Evolutionary conservation across 92 coral and sea anemone genomes (phyloP), one percentile per base, ranked within the genome.

Genomic region (Micromussa lordhowensis): DNA sequence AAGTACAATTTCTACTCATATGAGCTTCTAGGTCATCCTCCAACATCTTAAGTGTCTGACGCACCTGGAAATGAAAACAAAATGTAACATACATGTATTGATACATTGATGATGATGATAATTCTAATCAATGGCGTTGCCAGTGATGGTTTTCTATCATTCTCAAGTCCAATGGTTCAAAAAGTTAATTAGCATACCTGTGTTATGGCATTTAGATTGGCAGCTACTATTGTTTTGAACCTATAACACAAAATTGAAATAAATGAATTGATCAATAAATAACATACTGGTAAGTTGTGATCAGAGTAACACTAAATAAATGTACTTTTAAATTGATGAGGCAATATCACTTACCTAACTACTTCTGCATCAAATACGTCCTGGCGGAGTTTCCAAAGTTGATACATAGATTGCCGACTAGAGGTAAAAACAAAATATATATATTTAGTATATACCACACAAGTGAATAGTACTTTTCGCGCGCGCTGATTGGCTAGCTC

Each of bases 341-440:
- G n/a, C n/a, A n/a, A n/a, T n/a, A 29, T 58, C 4, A 8, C 87
- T 44, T n/a, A 94, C 98, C 98, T 95, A 70, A 80, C 54, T 38
- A 95, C 93, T 82, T 95, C 98, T 64, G 98, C 98, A 80, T 95
- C 92, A 76, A 91, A 93, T 32, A 93, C 96, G 30, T 95, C 93
- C 87, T 93, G 93, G 31, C 96, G 88, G 8, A 95, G 82, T 51
- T 92, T 82, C 88, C 92, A 87, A 5, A 95, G 91, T 85, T 95
- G 98, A 68, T 95, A 78, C 81, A 93, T 85, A 21, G 98, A 93
- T 72, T 95, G 90, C 19, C 83, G 96, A 22, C 93, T 94, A 63
- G 61, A 81, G 55, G 15, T 40, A 53, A 82, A 80, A 54, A 40
- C 35, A 88, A 44, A 34, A 16, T 17, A 72, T 3, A 17, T 1